Evolutionary conservation across 2,888 invertebrate genomes (phyloP).

Genomic region (Hyles lineata): DNA sequence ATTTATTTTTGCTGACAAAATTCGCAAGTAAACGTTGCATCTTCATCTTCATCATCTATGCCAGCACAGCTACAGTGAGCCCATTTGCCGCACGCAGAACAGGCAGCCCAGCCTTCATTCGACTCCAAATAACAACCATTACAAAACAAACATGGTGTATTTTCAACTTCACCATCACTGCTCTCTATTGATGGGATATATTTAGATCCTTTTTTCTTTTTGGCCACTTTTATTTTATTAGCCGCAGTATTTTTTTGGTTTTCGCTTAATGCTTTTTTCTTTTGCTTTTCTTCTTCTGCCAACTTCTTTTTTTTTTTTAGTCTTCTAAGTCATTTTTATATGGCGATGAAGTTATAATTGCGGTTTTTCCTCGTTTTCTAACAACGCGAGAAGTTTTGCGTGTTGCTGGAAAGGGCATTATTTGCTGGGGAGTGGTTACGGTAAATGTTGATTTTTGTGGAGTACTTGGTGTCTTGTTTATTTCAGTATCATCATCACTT

Average conservation of each 20-base stretch:
- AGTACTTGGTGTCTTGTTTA: constrained; percentile 28
- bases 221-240: not conserved
- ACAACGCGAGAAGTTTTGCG: constrained; percentile 32
- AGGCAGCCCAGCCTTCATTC: constrained; percentile 44
- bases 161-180: constrained; percentile 30
- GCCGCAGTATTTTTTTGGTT: too few relatives aligned
- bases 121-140: constrained; percentile 41
- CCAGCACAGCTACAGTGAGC: constrained; percentile 45
- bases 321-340: constrained; percentile 31
- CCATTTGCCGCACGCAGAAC: constrained; percentile 41
- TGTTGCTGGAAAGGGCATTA: constrained; percentile 35
- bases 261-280: constrained; percentile 29
- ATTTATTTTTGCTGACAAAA: not conserved
- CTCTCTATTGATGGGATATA: constrained; percentile 26
- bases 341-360: constrained; percentile 35
- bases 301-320: constrained; percentile 16
- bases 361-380: constrained; percentile 36
- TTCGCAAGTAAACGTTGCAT: constrained; percentile 39
- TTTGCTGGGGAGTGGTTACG: constrained; percentile 32
- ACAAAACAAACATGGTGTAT: constrained; percentile 40
- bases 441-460: constrained; percentile 30
- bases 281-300: constrained; percentile 26
- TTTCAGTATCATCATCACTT: constrained; percentile 12
- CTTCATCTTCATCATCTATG: constrained; percentile 44
- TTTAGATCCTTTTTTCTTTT: constrained; percentile 27